phyloP scores from a whole-genome alignment of 1,140 invertebrate species.

The Ectropis grisescens region DNA sequence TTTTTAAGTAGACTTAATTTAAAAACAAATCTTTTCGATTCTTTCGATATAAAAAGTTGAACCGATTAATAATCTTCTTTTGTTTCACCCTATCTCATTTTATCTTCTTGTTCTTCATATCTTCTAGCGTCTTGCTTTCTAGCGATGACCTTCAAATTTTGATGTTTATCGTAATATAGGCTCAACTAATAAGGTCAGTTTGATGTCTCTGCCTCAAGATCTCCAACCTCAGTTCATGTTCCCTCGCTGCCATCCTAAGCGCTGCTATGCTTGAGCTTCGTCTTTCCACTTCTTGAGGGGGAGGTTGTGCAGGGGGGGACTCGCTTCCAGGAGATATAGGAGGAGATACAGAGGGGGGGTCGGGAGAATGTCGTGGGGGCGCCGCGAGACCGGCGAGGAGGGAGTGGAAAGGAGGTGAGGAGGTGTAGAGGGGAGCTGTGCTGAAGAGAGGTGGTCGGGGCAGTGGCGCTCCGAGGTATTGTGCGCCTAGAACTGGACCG shows the following conservation, averaged over 20 bases:
- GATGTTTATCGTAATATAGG: too few relatives aligned
- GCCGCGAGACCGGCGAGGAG: conserved; percentile 85
- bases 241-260: conserved; percentile 89
- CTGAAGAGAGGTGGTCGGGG: conserved; percentile 76
- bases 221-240: conserved; percentile 90
- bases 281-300: conserved; percentile 77
- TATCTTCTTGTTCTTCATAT: too few relatives aligned
- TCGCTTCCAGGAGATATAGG: conserved; percentile 64
- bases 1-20: too few relatives aligned
- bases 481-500: conserved; percentile 49
- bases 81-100: too few relatives aligned
- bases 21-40: too few relatives aligned
- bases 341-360: conserved; percentile 72
- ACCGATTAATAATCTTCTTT: too few relatives aligned
- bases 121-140: too few relatives aligned
- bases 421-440: conserved; percentile 73
- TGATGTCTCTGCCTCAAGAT: conserved; percentile 84
- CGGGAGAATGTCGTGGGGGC: conserved; percentile 74
- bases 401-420: conserved; percentile 85
- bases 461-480: conserved; percentile 74
- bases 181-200: conserved; percentile 82
- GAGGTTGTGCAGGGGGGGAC: conserved; percentile 43
- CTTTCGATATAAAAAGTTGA: too few relatives aligned
- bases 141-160: too few relatives aligned
- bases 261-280: conserved; percentile 92